These are phyloP conservation scores for Thalassarche chlororhynchos DNA, from an alignment of 2,113 vertebrate genomes.

Conservation along the genomic window DNA sequence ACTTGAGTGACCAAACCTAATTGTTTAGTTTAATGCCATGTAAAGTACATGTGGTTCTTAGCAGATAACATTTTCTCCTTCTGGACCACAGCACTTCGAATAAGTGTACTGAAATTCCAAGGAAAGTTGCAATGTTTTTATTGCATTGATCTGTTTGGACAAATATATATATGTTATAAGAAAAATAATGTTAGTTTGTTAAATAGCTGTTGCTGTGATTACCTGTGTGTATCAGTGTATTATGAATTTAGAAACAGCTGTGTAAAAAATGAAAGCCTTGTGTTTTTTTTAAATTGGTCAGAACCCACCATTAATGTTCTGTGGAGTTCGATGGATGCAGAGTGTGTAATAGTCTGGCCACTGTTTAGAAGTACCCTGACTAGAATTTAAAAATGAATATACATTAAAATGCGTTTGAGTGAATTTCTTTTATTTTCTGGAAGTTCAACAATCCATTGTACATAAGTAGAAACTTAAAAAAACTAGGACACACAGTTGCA, in stretches of 20 bases:
- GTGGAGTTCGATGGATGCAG: neutral
- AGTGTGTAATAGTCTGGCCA: neutral
- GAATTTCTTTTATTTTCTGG: neutral
- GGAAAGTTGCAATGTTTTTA: neutral
- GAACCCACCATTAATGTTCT: neutral
- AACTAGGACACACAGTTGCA: neutral
- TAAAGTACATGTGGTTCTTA: neutral
- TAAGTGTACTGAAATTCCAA: neutral
- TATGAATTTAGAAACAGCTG: neutral
- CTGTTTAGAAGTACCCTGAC: no score
- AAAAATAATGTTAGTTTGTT: neutral
- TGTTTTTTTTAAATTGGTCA: neutral
- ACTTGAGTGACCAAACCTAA: neutral
- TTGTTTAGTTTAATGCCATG: neutral
- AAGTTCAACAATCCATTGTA: neutral
- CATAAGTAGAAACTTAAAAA: neutral
- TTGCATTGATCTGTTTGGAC: neutral
- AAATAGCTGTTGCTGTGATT: neutral
- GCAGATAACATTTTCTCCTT: neutral
- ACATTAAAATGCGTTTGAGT: neutral
- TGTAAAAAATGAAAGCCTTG: neutral
- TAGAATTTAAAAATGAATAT: neutral
- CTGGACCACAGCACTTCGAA: neutral
- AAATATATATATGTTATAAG: neutral
- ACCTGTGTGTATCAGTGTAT: neutral